phyloP scores from a whole-genome alignment of 1,140 invertebrate genomes.

The Zaprionus nigranus region DNA sequence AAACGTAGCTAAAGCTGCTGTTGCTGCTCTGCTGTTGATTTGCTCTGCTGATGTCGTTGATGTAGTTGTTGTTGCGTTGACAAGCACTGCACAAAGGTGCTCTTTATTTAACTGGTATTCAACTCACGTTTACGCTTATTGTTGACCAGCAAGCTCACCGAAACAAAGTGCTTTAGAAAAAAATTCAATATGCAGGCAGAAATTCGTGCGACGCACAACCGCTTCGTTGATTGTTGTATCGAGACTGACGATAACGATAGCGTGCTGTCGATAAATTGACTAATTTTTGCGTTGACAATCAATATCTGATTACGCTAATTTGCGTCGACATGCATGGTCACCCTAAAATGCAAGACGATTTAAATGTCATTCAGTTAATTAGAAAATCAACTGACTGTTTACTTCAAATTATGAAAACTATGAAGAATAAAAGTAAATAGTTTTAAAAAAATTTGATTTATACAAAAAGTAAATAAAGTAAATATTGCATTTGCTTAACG shows the following conservation, averaged over 20 bases:
- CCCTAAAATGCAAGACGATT: not conserved
- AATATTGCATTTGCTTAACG: not conserved
- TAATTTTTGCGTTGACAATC: not conserved
- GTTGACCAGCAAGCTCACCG: constrained; percentile 38
- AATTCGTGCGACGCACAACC: constrained; percentile 26
- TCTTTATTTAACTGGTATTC: constrained; percentile 34
- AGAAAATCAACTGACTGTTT: too few species aligned
- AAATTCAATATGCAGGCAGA: constrained; percentile 18
- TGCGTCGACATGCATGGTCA: not conserved
- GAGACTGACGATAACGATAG: constrained; percentile 14
- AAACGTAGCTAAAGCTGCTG: constrained; percentile 29
- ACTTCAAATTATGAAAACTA: not conserved
- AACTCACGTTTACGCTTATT: constrained; percentile 46
- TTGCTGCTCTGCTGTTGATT: constrained; percentile 8
- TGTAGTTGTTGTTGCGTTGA: constrained; percentile 23
- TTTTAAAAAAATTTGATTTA: not conserved
- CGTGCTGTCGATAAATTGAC: not conserved
- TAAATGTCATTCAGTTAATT: not conserved
- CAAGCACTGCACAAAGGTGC: constrained; percentile 23
- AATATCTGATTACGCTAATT: not conserved
- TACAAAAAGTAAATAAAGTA: too few species aligned
- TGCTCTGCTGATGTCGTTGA: not conserved
- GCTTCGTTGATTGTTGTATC: constrained; percentile 16
- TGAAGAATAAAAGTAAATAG: too few species aligned
- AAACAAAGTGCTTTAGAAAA: constrained; percentile 37